Evolutionary conservation across 2,888 invertebrate species (phyloP).

Genomic region (Hemaris fuciformis): DNA sequence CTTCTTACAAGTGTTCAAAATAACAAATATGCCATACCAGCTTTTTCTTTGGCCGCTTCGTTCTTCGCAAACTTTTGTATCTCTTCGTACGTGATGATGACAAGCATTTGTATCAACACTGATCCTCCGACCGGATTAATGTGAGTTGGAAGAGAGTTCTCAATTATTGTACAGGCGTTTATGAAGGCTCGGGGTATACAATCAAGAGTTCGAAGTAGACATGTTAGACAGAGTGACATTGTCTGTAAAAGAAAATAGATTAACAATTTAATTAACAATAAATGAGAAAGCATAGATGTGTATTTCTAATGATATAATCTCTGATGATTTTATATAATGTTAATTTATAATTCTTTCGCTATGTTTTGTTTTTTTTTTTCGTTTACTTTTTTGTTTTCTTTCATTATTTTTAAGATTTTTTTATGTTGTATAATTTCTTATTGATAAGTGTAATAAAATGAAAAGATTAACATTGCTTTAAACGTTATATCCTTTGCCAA

Average conservation of each 20-base stretch:
- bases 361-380: no score
- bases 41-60: constrained; percentile 57
- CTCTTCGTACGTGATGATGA: constrained; percentile 86
- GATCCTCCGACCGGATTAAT: constrained; percentile 86
- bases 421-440: no score
- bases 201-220: constrained; percentile 35
- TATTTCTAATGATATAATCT: no score
- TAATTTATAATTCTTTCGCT: no score
- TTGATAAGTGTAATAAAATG: no score
- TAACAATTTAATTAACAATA: neutral
- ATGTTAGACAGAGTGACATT: constrained; percentile 87
- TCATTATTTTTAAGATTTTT: no score
- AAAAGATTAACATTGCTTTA: no score
- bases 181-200: constrained; percentile 84
- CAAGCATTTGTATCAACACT: constrained; percentile 86
- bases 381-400: no score
- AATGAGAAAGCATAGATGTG: no score
- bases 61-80: constrained; percentile 77
- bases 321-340: no score
- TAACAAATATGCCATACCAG: constrained; percentile 43
- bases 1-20: no score
- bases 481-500: no score
- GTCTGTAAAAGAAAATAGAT: constrained; percentile 62
- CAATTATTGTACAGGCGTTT: constrained; percentile 82
- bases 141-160: constrained; percentile 86